Percentiles rank a stretch among this genome's conserved stretches.
phyloP scores from a whole-genome alignment of 53 echinoderm and acorn worm genomes.

The Apostichopus leukothele region DNA sequence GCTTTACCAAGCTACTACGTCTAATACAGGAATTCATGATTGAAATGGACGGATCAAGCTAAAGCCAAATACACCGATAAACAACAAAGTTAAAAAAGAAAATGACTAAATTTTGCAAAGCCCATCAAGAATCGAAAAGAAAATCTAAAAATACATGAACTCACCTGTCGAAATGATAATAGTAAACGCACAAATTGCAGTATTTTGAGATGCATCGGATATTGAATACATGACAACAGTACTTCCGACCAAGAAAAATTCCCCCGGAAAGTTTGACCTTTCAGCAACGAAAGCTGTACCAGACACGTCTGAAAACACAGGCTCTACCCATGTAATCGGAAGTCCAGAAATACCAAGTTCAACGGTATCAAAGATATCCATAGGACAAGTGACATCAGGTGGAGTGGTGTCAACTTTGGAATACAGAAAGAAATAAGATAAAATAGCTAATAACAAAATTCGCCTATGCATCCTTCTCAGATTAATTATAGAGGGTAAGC shows the following conservation, averaged over 20 bases:
- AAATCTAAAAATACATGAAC: background rate
- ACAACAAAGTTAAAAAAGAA: too few relatives aligned
- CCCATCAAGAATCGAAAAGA: too few relatives aligned
- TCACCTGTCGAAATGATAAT: slow-evolving; percentile 7
- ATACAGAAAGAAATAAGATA: background rate
- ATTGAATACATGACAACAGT: slow-evolving; percentile 33
- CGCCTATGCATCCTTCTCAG: too few relatives aligned
- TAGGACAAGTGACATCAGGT: slow-evolving; percentile 44
- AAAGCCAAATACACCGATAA: too few relatives aligned
- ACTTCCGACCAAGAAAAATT: slow-evolving; percentile 27
- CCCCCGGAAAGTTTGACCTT: background rate
- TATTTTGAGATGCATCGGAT: slow-evolving; percentile 16
- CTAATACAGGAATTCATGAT: too few relatives aligned
- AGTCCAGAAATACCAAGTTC: slow-evolving; percentile 8
- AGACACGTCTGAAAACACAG: slow-evolving; percentile 44
- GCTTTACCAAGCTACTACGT: too few relatives aligned
- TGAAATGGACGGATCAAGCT: too few relatives aligned
- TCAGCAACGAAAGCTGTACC: slow-evolving; percentile 38
- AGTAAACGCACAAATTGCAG: slow-evolving; percentile 32
- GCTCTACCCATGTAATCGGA: slow-evolving; percentile 42
- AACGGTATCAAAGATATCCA: background rate
- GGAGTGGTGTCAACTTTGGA: slow-evolving; percentile 47
- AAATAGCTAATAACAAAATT: too few relatives aligned
- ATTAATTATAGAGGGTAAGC: too few relatives aligned
- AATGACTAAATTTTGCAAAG: too few relatives aligned